Base-by-base conservation (phyloP, 2,113 vertebrate species). In the Pollachius pollachius region DNA sequence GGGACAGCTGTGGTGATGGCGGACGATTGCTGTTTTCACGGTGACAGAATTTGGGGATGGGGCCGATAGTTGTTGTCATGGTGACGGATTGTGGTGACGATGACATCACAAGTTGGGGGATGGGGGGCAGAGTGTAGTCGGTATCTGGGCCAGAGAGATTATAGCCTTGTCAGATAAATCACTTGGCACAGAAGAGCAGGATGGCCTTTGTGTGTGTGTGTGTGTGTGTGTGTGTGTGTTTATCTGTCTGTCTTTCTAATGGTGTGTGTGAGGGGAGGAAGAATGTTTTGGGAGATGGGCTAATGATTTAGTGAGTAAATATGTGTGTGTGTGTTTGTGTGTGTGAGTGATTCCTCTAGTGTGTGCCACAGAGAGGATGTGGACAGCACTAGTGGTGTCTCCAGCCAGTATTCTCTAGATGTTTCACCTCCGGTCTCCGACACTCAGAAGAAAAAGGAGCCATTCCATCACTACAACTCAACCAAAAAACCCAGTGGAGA, bases 71-170 rank as follows among this genome's bases (percentile, higher is more conserved):
- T 76, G 25, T 54, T 65, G 65, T 76, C 66, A 23, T 75, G 5
- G 25, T 25, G 12, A 52, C 78, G 67, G 58, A 79, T 76, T 72
- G 62, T 52, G 52, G 61, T 60, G 78, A 75, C 71, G 71, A 64
- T 64, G 77, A 69, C 81, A 84, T 84, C 81, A 78, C 81, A 80
- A 72, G 77, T 79, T 82, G 84, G 84, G 30, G 54, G 54, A 17
- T 16, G 54, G 54, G n/a, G 8, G 54, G 5, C 54, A 86, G 84
- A 84, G 81, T 84, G 80, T 52, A 69, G 81, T 63, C 68, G 73
- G 85, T 87, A 91, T 91, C 89, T 91, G 87, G 89, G 89, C 81
- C 89, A 90, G 77, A 52, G 41, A 88, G 89, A 89, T 90, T 89
- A 90, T 74, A 58, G 25, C 74, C 84, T 84, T 66, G 82, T 80